Evolutionary conservation across 2,888 invertebrate species (phyloP).

Genomic region (Euspilapteryx auroguttella): DNA sequence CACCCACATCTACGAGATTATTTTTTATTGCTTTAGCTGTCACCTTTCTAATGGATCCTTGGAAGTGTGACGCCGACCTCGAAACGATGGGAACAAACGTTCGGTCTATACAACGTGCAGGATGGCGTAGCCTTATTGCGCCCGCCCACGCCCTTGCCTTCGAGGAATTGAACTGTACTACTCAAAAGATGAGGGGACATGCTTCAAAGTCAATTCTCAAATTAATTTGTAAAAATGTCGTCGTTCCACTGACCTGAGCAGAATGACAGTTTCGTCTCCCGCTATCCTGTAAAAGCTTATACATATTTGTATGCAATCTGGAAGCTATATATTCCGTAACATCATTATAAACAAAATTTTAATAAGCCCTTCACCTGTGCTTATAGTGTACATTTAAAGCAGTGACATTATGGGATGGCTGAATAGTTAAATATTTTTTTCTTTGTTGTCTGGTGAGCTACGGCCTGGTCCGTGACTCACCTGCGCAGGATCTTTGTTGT

Average conservation of each 20-base stretch:
- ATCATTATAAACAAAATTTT: too few relatives aligned
- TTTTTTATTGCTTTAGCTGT: conserved; percentile 38
- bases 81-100: conserved; percentile 54
- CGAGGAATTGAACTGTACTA: conserved; percentile 49
- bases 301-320: too few relatives aligned
- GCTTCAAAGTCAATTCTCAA: too few relatives aligned
- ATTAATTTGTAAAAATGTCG: too few relatives aligned
- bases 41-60: conserved; percentile 52
- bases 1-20: conserved; percentile 34
- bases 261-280: too few relatives aligned
- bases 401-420: neutral
- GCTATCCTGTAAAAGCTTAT: too few relatives aligned
- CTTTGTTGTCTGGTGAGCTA: conserved; percentile 32
- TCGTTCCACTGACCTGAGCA: too few relatives aligned
- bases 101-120: conserved; percentile 49
- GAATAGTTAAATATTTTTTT: conserved; percentile 11
- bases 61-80: conserved; percentile 52
- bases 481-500: conserved; percentile 53
- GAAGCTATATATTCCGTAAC: too few relatives aligned
- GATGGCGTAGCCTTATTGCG: conserved; percentile 27
- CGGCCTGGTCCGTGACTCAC: conserved; percentile 38
- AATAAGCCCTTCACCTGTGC: neutral
- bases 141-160: conserved; percentile 45
- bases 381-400: neutral
- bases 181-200: too few relatives aligned